These are phyloP conservation scores for Lophius piscatorius DNA, from an alignment of 2,113 vertebrate genomes.

Conservation along the genomic window DNA sequence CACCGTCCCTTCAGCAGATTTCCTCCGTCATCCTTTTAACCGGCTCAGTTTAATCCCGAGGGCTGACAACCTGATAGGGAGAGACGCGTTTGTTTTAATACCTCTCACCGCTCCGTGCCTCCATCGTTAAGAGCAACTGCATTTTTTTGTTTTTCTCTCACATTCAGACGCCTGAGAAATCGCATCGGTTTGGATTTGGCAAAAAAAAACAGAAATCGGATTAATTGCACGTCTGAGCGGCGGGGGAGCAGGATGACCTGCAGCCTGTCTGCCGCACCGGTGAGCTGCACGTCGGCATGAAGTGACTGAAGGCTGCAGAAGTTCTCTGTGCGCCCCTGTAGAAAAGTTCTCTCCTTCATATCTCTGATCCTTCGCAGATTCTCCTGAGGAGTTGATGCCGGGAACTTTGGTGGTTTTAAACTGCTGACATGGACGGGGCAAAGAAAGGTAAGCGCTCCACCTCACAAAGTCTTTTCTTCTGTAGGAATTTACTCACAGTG, in stretches of 20 bases:
- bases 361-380: slow-evolving; percentile 34
- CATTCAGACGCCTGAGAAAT: not conserved
- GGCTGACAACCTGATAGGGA: slow-evolving; percentile 45
- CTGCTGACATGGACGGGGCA: slow-evolving; percentile 63
- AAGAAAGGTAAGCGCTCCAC: slow-evolving; percentile 67
- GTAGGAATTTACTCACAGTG: too few relatives aligned
- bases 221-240: slow-evolving; percentile 12
- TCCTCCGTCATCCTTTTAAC: slow-evolving; percentile 75
- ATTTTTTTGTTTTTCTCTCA: not conserved
- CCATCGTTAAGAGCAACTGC: slow-evolving; percentile 10
- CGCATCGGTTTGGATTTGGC: not conserved
- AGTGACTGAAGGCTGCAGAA: slow-evolving; percentile 30
- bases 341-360: slow-evolving; percentile 16
- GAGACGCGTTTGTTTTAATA: slow-evolving; percentile 32
- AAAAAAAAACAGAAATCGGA: slow-evolving; percentile 20
- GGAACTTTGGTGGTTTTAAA: slow-evolving; percentile 44
- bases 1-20: slow-evolving; percentile 58
- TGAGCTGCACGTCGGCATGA: slow-evolving; percentile 31
- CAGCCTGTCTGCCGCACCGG: slow-evolving; percentile 25
- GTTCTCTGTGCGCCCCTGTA: not conserved
- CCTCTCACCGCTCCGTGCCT: slow-evolving; percentile 15
- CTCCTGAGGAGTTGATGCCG: slow-evolving; percentile 56
- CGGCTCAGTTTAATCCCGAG: slow-evolving; percentile 77
- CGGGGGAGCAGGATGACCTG: slow-evolving; percentile 31
- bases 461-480: too few relatives aligned